Conservation (phyloP, 2,113 vertebrate species). For the Sarotherodon lohbergeri region DNA sequence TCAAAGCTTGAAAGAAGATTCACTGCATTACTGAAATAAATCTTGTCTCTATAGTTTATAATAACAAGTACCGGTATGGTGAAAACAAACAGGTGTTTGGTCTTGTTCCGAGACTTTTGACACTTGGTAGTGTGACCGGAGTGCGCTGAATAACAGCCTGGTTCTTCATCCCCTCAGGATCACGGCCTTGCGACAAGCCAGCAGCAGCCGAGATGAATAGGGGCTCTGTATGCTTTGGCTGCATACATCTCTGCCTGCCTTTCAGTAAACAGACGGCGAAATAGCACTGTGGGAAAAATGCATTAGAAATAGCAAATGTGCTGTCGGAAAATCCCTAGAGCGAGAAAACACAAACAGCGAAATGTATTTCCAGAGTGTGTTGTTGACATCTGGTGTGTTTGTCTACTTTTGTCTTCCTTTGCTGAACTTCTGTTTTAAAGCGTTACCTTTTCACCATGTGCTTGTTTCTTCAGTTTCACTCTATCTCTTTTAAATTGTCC, state of each 20-base stretch:
- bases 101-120: not conserved
- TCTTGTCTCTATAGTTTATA: not conserved
- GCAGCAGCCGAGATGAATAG: conserved; percentile 58
- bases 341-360: not conserved
- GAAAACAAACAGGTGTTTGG: conserved; percentile 24
- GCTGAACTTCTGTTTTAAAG: not conserved
- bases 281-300: conserved; percentile 38
- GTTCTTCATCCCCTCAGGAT: conserved; percentile 30
- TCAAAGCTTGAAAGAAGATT: not conserved
- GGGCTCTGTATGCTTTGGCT: conserved; percentile 51
- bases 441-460: not conserved
- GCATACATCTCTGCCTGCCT: conserved; percentile 6
- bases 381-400: not conserved
- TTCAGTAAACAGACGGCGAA: conserved; percentile 49
- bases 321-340: not conserved
- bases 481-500: not conserved
- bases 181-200: conserved; percentile 29
- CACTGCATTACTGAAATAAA: not conserved
- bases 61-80: not conserved
- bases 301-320: conserved; percentile 12
- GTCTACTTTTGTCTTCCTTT: not conserved
- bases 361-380: not conserved
- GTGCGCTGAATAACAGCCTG: not conserved
- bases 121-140: not conserved
- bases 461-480: not conserved